Evolutionary conservation across 2,797 vertebrate species (phyloP).

Genomic region (Taenioides sp.): DNA sequence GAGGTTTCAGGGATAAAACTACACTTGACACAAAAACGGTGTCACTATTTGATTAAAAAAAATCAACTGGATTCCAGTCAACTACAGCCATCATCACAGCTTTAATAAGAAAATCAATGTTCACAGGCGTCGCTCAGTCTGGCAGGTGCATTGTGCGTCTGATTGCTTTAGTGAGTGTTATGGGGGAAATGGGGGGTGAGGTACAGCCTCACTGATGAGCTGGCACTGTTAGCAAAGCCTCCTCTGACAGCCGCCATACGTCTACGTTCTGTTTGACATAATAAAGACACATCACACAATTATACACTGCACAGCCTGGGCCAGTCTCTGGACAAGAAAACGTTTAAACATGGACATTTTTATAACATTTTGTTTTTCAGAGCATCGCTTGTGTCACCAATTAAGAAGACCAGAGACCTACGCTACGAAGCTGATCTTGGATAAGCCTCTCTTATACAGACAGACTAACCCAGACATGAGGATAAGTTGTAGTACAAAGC

Average conservation of each 20-base stretch:
- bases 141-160: slow-evolving; percentile 34
- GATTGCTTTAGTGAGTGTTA: slow-evolving; percentile 29
- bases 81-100: slow-evolving; percentile 46
- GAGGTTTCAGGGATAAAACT: slow-evolving; percentile 54
- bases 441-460: not conserved
- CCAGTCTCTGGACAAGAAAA: not conserved
- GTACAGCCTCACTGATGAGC: slow-evolving; percentile 73
- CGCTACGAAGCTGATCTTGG: not conserved
- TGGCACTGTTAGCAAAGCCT: slow-evolving; percentile 83
- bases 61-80: slow-evolving; percentile 76
- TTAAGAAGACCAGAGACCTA: not conserved
- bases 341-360: not conserved
- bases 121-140: slow-evolving; percentile 16
- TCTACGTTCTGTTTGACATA: slow-evolving; percentile 82
- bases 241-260: slow-evolving; percentile 81
- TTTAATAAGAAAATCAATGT: slow-evolving; percentile 26
- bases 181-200: not conserved
- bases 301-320: slow-evolving; percentile 17
- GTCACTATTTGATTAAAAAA: slow-evolving; percentile 38
- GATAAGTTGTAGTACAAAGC: not conserved
- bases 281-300: slow-evolving; percentile 39
- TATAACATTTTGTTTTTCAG: not conserved
- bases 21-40: slow-evolving; percentile 32
- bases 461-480: not conserved
- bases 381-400: not conserved